These are phyloP conservation scores for Crypturellus tataupa DNA, from an alignment of 2,797 vertebrate genomes.

Conservation along the genomic window DNA sequence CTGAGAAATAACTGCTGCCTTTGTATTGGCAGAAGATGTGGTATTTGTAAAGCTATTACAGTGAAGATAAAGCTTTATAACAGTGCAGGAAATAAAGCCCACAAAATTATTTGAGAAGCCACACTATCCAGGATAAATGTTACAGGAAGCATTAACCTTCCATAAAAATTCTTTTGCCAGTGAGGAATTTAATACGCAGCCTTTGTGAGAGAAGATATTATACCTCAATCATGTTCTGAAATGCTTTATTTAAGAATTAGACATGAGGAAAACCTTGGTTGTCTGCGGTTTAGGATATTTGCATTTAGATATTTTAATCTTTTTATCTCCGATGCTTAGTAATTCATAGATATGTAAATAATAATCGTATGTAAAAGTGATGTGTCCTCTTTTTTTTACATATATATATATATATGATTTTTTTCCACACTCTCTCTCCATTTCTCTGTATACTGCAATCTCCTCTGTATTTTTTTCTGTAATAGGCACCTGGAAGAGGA, in stretches of 20 bases:
- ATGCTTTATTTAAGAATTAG: conserved; percentile 70
- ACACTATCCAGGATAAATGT: conserved; percentile 76
- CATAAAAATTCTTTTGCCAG: conserved; percentile 76
- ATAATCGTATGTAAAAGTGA: neutral
- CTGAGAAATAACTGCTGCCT: conserved; percentile 57
- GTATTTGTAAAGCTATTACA: conserved; percentile 64
- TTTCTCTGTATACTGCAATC: neutral
- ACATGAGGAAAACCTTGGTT: neutral
- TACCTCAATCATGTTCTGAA: conserved; percentile 63
- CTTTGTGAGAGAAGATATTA: conserved; percentile 69
- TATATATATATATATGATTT: neutral
- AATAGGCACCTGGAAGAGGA: neutral
- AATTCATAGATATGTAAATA: neutral
- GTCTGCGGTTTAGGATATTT: conserved; percentile 17
- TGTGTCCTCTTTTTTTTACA: neutral
- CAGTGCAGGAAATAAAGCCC: conserved; percentile 71
- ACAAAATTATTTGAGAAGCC: conserved; percentile 75
- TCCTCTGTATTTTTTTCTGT: neutral
- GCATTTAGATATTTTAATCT: neutral
- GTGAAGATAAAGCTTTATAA: conserved; percentile 73
- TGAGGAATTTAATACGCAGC: conserved; percentile 77
- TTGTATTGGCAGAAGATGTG: conserved; percentile 52
- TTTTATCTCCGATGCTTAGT: neutral
- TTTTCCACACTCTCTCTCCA: neutral
- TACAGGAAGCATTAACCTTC: conserved; percentile 79